These are phyloP conservation scores for Conomelus anceps DNA, from an alignment of 2,888 invertebrate species.

Conservation along the genomic window DNA sequence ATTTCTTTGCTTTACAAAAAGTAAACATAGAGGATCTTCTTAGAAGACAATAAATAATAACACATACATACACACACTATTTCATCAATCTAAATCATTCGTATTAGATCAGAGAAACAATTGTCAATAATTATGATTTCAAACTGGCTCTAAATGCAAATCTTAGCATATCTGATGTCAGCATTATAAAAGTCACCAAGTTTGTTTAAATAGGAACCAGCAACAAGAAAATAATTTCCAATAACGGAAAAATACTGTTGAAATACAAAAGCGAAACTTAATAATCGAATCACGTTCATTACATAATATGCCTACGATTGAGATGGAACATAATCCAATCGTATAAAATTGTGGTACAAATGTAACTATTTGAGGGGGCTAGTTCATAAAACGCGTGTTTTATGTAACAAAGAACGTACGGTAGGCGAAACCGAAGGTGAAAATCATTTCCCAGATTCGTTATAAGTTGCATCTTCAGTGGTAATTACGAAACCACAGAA, in stretches of 20 bases:
- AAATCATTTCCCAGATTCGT: background rate
- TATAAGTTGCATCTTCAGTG: background rate
- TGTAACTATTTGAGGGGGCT: background rate
- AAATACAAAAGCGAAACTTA: background rate
- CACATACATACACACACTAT: background rate
- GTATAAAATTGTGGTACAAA: background rate
- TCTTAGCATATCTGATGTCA: background rate
- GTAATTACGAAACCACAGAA: background rate
- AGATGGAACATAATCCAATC: background rate
- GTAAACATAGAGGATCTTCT: background rate
- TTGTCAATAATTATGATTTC: background rate
- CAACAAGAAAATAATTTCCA: background rate
- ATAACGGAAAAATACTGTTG: background rate
- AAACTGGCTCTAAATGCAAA: background rate
- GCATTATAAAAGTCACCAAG: background rate
- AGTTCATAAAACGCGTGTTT: no score
- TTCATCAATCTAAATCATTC: background rate
- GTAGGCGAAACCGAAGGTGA: background rate
- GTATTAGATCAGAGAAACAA: background rate
- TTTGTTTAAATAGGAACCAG: background rate
- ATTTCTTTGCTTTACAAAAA: background rate
- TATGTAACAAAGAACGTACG: background rate
- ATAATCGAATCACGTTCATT: background rate
- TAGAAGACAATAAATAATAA: background rate
- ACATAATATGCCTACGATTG: background rate